A percentile compares a stretch with the other conserved stretches of the same genome.
Conservation (phyloP, 2,797 vertebrate genomes). For the Potorous gilbertii region DNA sequence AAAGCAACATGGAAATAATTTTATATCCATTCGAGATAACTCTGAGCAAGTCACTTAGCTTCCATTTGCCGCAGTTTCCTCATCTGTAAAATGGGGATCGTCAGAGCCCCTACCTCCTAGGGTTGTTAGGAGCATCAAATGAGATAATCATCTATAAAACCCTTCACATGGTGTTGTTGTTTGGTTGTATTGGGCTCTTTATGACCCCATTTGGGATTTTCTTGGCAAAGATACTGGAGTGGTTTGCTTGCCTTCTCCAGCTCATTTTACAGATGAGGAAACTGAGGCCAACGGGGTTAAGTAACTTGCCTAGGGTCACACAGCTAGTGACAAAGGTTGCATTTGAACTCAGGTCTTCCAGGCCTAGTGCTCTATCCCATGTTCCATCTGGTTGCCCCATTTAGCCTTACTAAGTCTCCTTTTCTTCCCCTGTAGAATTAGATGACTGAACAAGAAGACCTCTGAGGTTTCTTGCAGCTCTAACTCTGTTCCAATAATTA, state of each 20-base stretch:
- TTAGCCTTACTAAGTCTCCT: too few species aligned
- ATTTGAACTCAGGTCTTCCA: background rate
- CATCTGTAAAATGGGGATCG: background rate
- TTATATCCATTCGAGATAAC: too few species aligned
- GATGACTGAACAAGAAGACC: background rate
- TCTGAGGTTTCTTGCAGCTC: background rate
- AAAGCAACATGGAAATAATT: too few species aligned
- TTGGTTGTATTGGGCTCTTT: background rate
- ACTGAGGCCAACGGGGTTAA: background rate
- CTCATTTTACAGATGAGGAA: background rate
- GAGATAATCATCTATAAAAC: too few species aligned
- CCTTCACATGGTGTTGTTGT: too few species aligned
- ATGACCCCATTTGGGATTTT: background rate
- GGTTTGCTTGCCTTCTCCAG: background rate
- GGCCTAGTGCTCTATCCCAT: background rate
- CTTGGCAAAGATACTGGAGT: background rate
- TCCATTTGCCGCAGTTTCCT: background rate
- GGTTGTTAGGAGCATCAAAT: too few species aligned
- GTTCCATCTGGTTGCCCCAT: background rate
- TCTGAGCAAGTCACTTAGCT: background rate
- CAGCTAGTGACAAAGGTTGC: background rate
- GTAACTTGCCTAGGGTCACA: background rate
- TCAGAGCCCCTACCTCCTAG: too few species aligned
- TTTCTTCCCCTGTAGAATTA: background rate
- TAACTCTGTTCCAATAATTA: background rate